Base-by-base conservation (phyloP, 2,888 invertebrate species). In the Synanthedon tipuliformis region DNA sequence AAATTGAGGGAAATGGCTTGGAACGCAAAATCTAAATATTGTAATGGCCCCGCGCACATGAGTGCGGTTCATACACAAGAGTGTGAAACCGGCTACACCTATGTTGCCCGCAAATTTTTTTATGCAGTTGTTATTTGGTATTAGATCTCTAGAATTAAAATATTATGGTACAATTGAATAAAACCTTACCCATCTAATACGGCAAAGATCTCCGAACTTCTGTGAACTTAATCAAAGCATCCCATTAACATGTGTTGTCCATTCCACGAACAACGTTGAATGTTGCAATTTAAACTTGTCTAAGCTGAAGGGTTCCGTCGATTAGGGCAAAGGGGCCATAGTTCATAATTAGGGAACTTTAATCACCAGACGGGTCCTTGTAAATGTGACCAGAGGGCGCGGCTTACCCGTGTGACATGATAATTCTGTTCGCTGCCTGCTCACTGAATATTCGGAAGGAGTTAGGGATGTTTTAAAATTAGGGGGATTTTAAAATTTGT, bases 321-420 rank as follows among this genome's bases (percentile, higher is more conserved):
- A 50, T 56, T 54, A 53, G 52, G 58, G 58, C 51, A 54, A 52
- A 51, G 52, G 48, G 50, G 34, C 50, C 52, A 52, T 55, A 50
- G 52, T 55, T 55, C 50, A 56, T 58, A 56, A 56, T 56, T 58
- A 50, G 52, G 51, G 52, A 49, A 49, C 49, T 56, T 56, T 56
- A 54, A 54, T 56, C 54, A 56, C 54, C 45, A 45, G 45, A n/a
- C 45, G 45, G 45, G 45, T 45, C 45, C 45, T 45, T 45, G 45
- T 45, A 45, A 45, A 45, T 45, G 45, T 45, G 45, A 15, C 45
- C 45, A 45, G 13, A 45, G 45, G 45, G 45, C n/a, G n/a, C 45
- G 45, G 7, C 45, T n/a, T 45, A 13, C 13, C 45, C 45, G 45
- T 45, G 45, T 45, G 45, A 45, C 45, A 45, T 45, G 45, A 45